Conservation (phyloP, 2,888 invertebrate species). For the Tetragnatha montana region DNA sequence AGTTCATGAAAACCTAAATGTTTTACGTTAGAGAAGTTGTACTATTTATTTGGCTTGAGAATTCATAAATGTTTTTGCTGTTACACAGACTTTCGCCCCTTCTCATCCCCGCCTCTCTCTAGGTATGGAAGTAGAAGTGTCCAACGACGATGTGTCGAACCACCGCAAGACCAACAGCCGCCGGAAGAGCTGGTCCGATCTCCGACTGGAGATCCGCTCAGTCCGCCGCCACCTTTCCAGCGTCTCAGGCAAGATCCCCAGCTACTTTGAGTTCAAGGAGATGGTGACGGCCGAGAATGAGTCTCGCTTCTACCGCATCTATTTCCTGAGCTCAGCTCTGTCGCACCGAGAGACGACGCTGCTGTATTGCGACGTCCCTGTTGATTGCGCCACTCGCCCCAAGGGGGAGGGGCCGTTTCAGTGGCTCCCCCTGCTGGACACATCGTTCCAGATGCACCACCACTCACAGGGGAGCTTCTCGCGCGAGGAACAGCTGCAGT, state of each 20-base stretch:
- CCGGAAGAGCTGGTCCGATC: constrained; percentile 75
- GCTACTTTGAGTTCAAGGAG: constrained; percentile 75
- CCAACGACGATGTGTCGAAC: constrained; percentile 14
- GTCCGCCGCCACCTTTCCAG: constrained; percentile 75
- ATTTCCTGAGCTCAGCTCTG: constrained; percentile 91
- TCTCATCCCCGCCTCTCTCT: not conserved
- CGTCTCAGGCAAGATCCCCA: constrained; percentile 75
- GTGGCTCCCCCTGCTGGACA: constrained; percentile 90
- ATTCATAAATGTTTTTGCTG: not conserved
- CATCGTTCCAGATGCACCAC: constrained; percentile 83
- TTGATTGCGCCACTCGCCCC: constrained; percentile 42
- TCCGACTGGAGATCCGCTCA: constrained; percentile 75
- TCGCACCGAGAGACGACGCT: constrained; percentile 93
- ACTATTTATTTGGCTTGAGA: too few species aligned
- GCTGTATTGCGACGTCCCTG: constrained; percentile 85
- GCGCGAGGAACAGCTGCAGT: constrained; percentile 90
- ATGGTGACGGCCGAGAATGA: constrained; percentile 73
- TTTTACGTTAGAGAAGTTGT: too few species aligned
- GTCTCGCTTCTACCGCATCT: constrained; percentile 82
- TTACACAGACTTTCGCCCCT: not conserved
- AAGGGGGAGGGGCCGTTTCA: constrained; percentile 71
- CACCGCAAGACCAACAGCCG: constrained; percentile 10
- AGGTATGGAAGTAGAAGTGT: constrained; percentile 38
- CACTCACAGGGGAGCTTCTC: constrained; percentile 82
- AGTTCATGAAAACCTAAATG: too few species aligned